Conservation (phyloP, 2,888 invertebrate species). For the Matsumyia berberina region DNA sequence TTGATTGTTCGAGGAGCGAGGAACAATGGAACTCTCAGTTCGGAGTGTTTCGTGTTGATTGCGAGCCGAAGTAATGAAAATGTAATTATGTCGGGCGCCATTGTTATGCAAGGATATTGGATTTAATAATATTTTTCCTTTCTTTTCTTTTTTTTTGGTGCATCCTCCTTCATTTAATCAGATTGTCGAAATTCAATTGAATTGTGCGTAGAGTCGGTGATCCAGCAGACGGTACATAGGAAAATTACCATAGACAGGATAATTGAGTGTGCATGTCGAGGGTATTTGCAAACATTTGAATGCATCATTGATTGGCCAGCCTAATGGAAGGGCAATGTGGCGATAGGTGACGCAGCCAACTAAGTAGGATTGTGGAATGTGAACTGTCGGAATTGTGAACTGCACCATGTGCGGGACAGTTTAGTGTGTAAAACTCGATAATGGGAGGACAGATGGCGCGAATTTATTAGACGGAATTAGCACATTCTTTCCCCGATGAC, state of each 20-base stretch:
- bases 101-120: slow-evolving; percentile 26
- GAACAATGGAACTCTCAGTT: slow-evolving; percentile 21
- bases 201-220: neutral
- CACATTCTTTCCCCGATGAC: slow-evolving; percentile 29
- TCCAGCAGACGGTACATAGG: neutral
- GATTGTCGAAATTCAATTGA: slow-evolving; percentile 30
- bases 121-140: neutral
- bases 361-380: slow-evolving; percentile 40
- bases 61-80: slow-evolving; percentile 24
- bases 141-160: neutral
- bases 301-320: slow-evolving; percentile 60
- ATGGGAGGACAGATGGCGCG: slow-evolving; percentile 2
- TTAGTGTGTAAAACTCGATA: slow-evolving; percentile 9
- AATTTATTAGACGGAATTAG: slow-evolving; percentile 10
- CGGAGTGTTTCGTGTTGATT: slow-evolving; percentile 43
- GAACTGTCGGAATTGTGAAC: slow-evolving; percentile 17
- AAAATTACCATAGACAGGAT: slow-evolving; percentile 45
- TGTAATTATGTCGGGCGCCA: slow-evolving; percentile 24
- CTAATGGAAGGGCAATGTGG: slow-evolving; percentile 13
- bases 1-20: slow-evolving; percentile 20
- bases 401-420: slow-evolving; percentile 31
- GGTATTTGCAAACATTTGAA: slow-evolving; percentile 60
- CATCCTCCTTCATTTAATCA: neutral
- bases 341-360: neutral
- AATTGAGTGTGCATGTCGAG: slow-evolving; percentile 41